Evolutionary conservation across 1,140 invertebrate species (phyloP), one percentile per base, ranked within the genome.

Genomic region (Drosophila chauvacae): DNA sequence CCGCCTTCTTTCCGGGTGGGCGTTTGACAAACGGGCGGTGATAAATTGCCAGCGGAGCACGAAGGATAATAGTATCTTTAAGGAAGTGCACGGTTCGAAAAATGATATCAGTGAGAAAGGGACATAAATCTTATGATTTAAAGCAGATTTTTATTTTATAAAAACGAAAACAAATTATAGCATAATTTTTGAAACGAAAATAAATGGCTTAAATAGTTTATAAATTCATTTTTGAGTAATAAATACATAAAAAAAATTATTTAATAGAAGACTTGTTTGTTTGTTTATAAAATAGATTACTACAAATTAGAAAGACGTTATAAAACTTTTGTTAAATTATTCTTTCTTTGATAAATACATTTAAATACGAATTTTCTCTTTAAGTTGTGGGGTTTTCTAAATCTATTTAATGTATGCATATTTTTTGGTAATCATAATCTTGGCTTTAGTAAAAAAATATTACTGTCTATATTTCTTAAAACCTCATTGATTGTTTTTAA

Each of bases 21-120:
- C 80, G 76, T 77, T 56, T 80, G 84, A 84, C 76, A 80, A 70
- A 77, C 63, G 73, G 55, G 42, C 62, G 30, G 58, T 88, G 80
- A 87, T 77, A 88, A 87, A 87, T 87, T 70, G 74, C 61, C 26
- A 26, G 20, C 14, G 41, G 39, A 62, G 10, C 23, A 58, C 26
- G 4, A 47, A 47, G 50, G 66, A 62, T 56, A 30, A 56, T 18
- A 30, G n/a, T 28, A 23, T 39, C 37, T 45, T 56, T n/a, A 56
- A n/a, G 48, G 13, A 28, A 13, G 13, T 70, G 47, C 66, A 70
- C 63, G 1, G 30, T 20, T 35, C 13, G 9, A 51, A 51, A 64
- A 61, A 33, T 18, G 18, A 23, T 39, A 56, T 39, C 35, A 11
- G 33, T 4, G 23, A 5, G 20, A 6, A 39, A 37, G 20, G 51